These are phyloP conservation scores for Ranitomeya imitator DNA, from an alignment of 2,113 vertebrate species.

Conservation along the genomic window DNA sequence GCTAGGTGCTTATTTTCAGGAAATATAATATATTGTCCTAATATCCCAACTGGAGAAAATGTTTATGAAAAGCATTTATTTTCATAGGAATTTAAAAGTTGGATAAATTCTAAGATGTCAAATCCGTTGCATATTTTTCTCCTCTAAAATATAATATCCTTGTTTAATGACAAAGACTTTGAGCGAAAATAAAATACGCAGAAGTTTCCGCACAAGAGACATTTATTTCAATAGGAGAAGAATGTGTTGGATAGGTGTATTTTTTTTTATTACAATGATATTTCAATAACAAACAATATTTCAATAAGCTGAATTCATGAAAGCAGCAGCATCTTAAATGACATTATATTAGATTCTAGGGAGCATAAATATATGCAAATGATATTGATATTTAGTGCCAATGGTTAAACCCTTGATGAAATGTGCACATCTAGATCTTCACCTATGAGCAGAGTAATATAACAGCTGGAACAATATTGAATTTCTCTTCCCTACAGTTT, in stretches of 20 bases:
- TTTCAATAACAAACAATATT: conserved; percentile 82
- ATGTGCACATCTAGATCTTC: conserved; percentile 66
- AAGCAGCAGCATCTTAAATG: conserved; percentile 74
- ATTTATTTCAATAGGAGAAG: conserved; percentile 72
- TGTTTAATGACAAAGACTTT: conserved; percentile 74
- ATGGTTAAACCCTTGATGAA: conserved; percentile 70
- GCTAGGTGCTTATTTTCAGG: conserved; percentile 74
- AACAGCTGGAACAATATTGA: conserved; percentile 30
- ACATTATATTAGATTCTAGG: conserved; percentile 74
- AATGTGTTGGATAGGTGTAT: conserved; percentile 69
- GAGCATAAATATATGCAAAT: conserved; percentile 68
- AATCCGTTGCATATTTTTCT: conserved; percentile 61
- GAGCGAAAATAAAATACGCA: conserved; percentile 76
- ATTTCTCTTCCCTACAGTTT: conserved; percentile 18
- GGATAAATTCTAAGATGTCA: conserved; percentile 65
- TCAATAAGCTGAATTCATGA: conserved; percentile 76
- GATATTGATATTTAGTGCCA: conserved; percentile 70
- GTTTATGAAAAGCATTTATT: conserved; percentile 69
- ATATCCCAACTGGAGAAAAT: conserved; percentile 75
- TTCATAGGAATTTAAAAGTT: conserved; percentile 59
- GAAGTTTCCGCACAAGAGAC: conserved; percentile 66
- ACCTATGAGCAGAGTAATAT: conserved; percentile 51
- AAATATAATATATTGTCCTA: conserved; percentile 82
- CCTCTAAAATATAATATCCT: conserved; percentile 67
- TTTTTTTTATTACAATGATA: conserved; percentile 72